Evolutionary conservation across 2,113 vertebrate genomes (phyloP).

Genomic region (Hucho hucho): DNA sequence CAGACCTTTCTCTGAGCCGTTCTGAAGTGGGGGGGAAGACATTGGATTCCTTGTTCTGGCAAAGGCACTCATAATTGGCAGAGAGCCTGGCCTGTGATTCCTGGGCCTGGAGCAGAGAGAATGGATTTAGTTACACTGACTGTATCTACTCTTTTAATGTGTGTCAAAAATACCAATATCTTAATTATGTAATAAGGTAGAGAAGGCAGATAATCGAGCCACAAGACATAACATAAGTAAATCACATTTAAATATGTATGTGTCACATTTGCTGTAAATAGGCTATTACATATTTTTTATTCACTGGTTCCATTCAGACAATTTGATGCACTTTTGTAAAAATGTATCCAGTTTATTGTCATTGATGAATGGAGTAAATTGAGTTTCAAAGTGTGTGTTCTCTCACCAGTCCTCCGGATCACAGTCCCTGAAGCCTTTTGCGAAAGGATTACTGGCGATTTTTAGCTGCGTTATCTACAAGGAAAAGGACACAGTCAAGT

Average conservation of each 20-base stretch:
- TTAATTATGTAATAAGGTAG: slow-evolving; percentile 32
- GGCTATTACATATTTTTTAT: not conserved
- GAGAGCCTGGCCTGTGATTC: slow-evolving; percentile 93
- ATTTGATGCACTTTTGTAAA: not conserved
- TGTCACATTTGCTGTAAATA: not conserved
- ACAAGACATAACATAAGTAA: not conserved
- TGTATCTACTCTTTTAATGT: slow-evolving; percentile 43
- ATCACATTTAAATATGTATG: not conserved
- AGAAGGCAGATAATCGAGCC: not conserved
- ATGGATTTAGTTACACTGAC: slow-evolving; percentile 49
- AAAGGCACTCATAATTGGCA: slow-evolving; percentile 97
- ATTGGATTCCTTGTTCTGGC: slow-evolving; percentile 96
- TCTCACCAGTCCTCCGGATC: slow-evolving; percentile 98
- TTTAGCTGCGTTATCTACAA: slow-evolving; percentile 95
- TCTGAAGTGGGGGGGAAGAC: slow-evolving; percentile 90
- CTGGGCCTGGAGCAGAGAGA: slow-evolving; percentile 83
- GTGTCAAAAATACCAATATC: slow-evolving; percentile 44
- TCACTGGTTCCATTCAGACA: not conserved
- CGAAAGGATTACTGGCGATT: slow-evolving; percentile 98
- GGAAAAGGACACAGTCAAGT: slow-evolving; percentile 26
- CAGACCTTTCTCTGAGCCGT: slow-evolving; percentile 93
- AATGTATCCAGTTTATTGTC: not conserved
- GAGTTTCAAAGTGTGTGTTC: not conserved
- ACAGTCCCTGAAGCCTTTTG: slow-evolving; percentile 97
- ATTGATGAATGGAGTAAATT: not conserved